Conservation (phyloP, 2,797 vertebrate species). For the Pipistrellus nathusii region DNA sequence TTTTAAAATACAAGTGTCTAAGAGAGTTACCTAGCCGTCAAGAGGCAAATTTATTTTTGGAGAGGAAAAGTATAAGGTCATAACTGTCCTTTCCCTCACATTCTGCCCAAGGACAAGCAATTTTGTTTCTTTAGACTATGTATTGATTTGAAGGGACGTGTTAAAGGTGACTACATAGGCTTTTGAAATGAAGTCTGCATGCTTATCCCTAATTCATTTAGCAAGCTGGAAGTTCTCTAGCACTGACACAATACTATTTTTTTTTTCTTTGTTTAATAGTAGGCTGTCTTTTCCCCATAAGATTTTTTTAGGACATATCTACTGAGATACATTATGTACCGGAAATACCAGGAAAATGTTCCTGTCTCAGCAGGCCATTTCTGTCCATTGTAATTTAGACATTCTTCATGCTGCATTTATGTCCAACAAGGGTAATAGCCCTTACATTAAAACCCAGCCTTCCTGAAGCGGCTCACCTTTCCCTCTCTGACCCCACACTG, state of each 20-base stretch:
- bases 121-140: slow-evolving; percentile 51
- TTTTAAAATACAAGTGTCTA: slow-evolving; percentile 5
- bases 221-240: slow-evolving; percentile 33
- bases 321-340: slow-evolving; percentile 70
- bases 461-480: slow-evolving; percentile 80
- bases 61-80: neutral
- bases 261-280: slow-evolving; percentile 53
- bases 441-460: slow-evolving; percentile 83
- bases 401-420: slow-evolving; percentile 85
- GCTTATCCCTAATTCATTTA: slow-evolving; percentile 65
- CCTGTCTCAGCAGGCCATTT: slow-evolving; percentile 76
- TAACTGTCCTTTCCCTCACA: slow-evolving; percentile 52
- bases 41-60: slow-evolving; percentile 65
- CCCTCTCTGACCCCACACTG: slow-evolving; percentile 64
- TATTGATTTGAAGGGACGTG: slow-evolving; percentile 61
- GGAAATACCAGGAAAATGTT: slow-evolving; percentile 77
- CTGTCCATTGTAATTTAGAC: slow-evolving; percentile 82
- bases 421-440: slow-evolving; percentile 81
- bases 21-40: neutral
- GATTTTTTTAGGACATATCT: slow-evolving; percentile 71
- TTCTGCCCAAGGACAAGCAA: slow-evolving; percentile 53
- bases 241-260: slow-evolving; percentile 48
- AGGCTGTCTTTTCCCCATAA: slow-evolving; percentile 44
- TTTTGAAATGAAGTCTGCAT: slow-evolving; percentile 65
- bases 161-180: slow-evolving; percentile 57